Evolutionary conservation across 1,140 invertebrate genomes (phyloP), one percentile per base, ranked within the genome.

Genomic region (Hydropsyche tenuis): DNA sequence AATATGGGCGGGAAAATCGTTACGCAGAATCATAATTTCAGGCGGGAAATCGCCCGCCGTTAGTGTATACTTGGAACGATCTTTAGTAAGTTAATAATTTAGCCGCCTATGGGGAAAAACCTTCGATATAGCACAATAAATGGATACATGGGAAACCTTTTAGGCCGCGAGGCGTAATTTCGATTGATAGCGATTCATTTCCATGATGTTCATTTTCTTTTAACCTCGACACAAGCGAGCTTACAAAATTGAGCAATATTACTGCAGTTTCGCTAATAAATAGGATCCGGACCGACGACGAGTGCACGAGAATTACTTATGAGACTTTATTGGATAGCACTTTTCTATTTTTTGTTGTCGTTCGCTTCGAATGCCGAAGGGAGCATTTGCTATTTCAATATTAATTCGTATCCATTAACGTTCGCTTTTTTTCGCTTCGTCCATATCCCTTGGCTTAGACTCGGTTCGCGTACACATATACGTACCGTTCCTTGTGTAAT

Each of bases 121-220:
- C 73, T 73, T 73, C 72, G 43, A 69, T 73, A 60, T 73, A 43
- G 45, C 56, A 66, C 42, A 73, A 73, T 73, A 74, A 74, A 74
- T 74, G 73, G 68, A 66, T 68, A 74, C 73, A 74, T 37, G 73
- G 56, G 68, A 74, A 74, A 74, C 73, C 73, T 74, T 74, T 74
- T 69, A 74, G 73, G 37, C 65, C 45, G 68, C 62, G 53, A 64
- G 68, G 42, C 66, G 65, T 69, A 74, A 74, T 74, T 74, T 68
- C 73, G 23, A 74, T 69, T 74, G 73, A 74, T 69, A 22, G 60
- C 37, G 53, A 56, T 69, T 74, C 65, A 74, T 69, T 69, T 74
- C 56, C 30, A 63, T 46, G 51, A 23, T 69, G 56, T 63, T 70
- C 68, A 27, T 68, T 48, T 68, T 68, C 45, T 70, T 70, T 42